Evolutionary conservation across 2,113 vertebrate species (phyloP), one percentile per base, ranked within the genome.

Genomic region (Mus spicilegus): DNA sequence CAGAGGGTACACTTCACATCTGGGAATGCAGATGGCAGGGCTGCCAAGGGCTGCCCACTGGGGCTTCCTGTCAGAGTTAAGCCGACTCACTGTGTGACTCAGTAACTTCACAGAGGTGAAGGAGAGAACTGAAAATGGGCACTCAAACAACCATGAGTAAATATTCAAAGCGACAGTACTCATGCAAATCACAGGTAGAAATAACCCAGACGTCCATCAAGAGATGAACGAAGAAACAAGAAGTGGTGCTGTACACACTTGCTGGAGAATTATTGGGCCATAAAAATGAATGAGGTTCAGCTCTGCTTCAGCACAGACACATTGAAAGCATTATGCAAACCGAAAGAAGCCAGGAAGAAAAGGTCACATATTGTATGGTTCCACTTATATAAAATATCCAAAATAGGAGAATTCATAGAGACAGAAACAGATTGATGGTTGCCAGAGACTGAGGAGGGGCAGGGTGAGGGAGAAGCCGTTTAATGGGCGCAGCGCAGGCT

Each of bases 251-350:
- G 82, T 63, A 61, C n/a, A 94, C 24, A 82, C n/a, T 93, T 72
- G 94, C 67, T 17, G 73, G 58, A 86, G 81, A 73, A 87, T 77
- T 87, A 92, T 28, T 91, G 22, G 61, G 69, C 46, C 22, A 56
- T 73, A 90, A 95, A 76, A 86, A 24, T 75, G n/a, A 95, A 93
- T 85, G 22, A 89, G 86, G 20, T 92, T 33, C 84, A 39, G 89
- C 75, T 46, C 39, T n/a, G 73, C 67, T 70, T 49, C 10, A 63
- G 75, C 42, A 56, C 36, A 36, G 36, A 58, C 80, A 42, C 46
- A 90, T 72, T 82, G 80, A 92, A 92, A 90, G 94, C 56, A 93
- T 88, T 51, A 93, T 58, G 36, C 33, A 86, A 89, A 89, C 33
- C 56, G 11, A 89, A 78, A 93, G 84, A 91, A 94, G 84, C 42